Conservation (phyloP, 2,797 vertebrate genomes). For the Aldrovandia affinis region DNA sequence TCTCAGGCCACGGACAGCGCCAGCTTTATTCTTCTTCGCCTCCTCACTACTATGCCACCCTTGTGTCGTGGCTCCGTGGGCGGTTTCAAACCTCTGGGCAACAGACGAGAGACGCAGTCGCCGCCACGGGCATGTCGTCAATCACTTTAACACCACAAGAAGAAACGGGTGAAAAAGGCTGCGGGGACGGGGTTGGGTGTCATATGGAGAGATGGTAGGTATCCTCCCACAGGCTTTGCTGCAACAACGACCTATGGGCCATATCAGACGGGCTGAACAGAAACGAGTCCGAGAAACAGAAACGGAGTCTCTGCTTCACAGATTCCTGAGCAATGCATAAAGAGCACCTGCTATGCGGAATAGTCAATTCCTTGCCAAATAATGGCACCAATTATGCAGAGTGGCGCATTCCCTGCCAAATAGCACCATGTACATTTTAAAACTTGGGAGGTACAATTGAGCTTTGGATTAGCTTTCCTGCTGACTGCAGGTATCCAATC, state of each 20-base stretch:
- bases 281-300: no score
- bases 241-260: neutral
- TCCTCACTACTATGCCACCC: neutral
- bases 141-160: neutral
- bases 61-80: neutral
- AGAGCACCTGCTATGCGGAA: neutral
- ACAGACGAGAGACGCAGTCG: neutral
- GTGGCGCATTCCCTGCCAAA: neutral
- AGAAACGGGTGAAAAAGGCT: constrained; percentile 7
- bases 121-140: neutral
- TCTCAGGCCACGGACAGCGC: neutral
- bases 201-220: neutral
- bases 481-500: neutral
- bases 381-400: neutral
- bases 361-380: neutral
- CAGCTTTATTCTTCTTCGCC: neutral
- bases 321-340: neutral
- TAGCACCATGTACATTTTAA: neutral
- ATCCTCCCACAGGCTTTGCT: neutral
- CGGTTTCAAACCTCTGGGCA: neutral
- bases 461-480: neutral
- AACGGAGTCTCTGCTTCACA: neutral
- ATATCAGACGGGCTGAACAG: neutral
- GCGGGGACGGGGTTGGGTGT: neutral
- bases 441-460: neutral